A percentile compares a stretch with the other conserved stretches of the same genome.
These are phyloP conservation scores for Burhinus oedicnemus DNA, from an alignment of 2,113 vertebrate genomes.

Conservation along the genomic window DNA sequence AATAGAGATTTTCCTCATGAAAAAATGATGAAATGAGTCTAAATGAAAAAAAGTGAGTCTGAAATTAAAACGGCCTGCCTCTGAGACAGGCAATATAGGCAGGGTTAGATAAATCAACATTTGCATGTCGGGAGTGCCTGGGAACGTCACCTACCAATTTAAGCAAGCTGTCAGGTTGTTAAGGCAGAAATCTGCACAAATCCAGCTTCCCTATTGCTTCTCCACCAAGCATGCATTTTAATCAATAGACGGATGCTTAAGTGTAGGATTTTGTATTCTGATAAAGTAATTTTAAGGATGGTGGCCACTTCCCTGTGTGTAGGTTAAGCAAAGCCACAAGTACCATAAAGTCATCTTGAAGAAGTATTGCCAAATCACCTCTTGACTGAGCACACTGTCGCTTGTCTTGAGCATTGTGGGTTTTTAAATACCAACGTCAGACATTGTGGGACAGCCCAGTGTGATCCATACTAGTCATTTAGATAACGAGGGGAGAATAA, in stretches of 20 bases:
- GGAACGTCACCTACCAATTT: neutral
- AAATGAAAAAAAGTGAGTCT: fast-evolving
- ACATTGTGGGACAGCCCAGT: neutral
- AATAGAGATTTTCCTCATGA: neutral
- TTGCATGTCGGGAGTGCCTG: neutral
- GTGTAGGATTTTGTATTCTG: neutral
- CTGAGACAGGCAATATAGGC: neutral
- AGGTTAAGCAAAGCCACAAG: constrained; percentile 3
- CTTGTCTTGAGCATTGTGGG: neutral
- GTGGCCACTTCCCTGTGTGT: fast-evolving
- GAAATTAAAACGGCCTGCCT: neutral
- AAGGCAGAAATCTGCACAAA: neutral
- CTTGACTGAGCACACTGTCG: neutral
- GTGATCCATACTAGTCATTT: neutral
- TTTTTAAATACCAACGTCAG: neutral
- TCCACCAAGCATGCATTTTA: neutral
- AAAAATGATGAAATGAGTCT: too few species aligned
- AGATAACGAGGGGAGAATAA: neutral
- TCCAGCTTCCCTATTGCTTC: neutral
- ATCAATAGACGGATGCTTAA: neutral
- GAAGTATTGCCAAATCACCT: neutral
- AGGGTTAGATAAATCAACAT: neutral
- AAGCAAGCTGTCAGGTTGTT: neutral
- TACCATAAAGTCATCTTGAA: neutral
- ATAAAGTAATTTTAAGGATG: neutral